Evolutionary conservation across 1,140 invertebrate genomes (phyloP), one percentile per base, ranked within the genome.

Genomic region (Cotesia typhae): DNA sequence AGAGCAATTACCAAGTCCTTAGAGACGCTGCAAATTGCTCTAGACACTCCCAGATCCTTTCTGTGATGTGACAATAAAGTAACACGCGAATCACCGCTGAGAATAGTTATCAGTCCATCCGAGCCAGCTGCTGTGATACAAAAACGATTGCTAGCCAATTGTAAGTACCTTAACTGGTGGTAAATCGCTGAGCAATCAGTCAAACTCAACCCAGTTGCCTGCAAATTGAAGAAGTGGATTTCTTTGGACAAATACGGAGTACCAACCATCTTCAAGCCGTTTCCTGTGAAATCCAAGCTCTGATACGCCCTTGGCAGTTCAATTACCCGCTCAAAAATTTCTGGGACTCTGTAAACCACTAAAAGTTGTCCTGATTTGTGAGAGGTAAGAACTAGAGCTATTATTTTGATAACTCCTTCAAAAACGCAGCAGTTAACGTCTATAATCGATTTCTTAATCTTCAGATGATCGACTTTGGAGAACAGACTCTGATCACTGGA

Each of bases 71-170:
- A 51, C 61, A 73, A 75, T 6, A 83, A 4, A 2, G n/a, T 53
- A 4, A 55, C 4, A 3, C 67, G 7, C 10, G 35, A 57, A 6
- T 69, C 6, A 1, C 14, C 38, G 28, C 76, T 77, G 37, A 80
- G 76, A 5, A 85, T 9, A 0, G 78, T 47, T 0, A 80, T 70
- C 28, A 77, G n/a, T 9, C 85, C 85, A 67, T 85, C 85, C 0
- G 76, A 20, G 3, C 79, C 80, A 17, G 71, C 53, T 9, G 77
- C 82, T 0, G 73, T 76, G 10, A 85, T 70, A 79, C 82, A 85
- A 1, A 68, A 55, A 35, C 74, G 77, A 75, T 82, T 78, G 2
- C 55, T 69, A 47, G 74, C 80, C 6, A 84, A 9, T 55, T 68
- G 77, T 0, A 76, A 74, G 3, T 76, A 53, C 12, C 78, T 79